Base-by-base conservation (phyloP, 2,797 vertebrate genomes). In the Chanos chanos region DNA sequence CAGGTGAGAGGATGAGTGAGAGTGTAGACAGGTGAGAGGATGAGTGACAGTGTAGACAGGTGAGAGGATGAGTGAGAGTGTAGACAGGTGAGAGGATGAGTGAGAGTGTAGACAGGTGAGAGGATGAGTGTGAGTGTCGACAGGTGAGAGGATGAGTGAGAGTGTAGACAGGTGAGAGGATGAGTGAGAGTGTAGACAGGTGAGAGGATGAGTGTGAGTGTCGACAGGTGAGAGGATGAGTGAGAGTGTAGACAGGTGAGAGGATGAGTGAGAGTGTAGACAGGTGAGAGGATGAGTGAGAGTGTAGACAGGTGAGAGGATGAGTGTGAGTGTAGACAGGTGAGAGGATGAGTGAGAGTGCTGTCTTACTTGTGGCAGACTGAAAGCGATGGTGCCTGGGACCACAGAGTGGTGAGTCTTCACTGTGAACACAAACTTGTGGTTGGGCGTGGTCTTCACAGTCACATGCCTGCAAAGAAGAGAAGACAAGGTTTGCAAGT, bases 361-460 rank as follows among this genome's bases (percentile, higher is more conserved):
- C 34, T 39, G 5, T 25, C 47, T 85, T 40, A 99, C 96, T 94
- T 99, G 96, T 0, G 94, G 93, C 79, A 98, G 83, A 78, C 95
- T 98, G 91, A 99, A 99, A 2, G 94, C 96, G 0, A 98, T 92
- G 74, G 80, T 92, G 61, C 94, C 94, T 3, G 94, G 86, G 18
- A 93, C 75, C 44, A 98, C 94, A 0, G 93, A 94, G 22, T 92
- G 77, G 59, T 98, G 93, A 12, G 90, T 92, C 83, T 89, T 94
- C 70, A 96, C 84, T 0, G 96, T 99, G 64, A 98, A 98, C 57
- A 89, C 89, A 77, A 89, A 99, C 74, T 91, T 94, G 86, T 99
- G 95, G 74, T 86, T 93, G 57, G 94, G 92, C 3, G 94, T 93
- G 22, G 94, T 97, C 86, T 94, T 95, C 84, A 99, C 92, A 13